Conservation (phyloP, 2,113 vertebrate genomes). For the Lasiurus borealis region DNA sequence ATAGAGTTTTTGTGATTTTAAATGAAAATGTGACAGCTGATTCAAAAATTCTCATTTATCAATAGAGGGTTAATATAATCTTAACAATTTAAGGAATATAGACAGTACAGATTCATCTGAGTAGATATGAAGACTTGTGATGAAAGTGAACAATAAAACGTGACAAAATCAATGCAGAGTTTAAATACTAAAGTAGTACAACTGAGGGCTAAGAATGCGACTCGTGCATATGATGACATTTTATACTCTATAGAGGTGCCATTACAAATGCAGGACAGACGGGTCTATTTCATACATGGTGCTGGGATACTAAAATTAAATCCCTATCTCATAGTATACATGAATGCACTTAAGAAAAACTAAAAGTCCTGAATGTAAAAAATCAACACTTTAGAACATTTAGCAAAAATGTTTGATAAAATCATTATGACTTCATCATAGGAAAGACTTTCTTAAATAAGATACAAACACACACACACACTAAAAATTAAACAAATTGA, state of each 20-base stretch:
- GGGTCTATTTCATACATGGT: neutral
- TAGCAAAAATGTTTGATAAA: neutral
- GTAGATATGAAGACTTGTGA: neutral
- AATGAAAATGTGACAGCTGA: neutral
- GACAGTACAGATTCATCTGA: neutral
- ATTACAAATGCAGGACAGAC: neutral
- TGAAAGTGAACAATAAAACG: neutral
- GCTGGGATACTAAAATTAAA: neutral
- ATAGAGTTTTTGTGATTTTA: constrained; percentile 15
- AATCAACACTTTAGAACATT: neutral
- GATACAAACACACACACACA: neutral
- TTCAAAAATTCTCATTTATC: neutral
- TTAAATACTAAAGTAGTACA: neutral
- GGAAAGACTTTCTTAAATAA: neutral
- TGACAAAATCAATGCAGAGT: neutral
- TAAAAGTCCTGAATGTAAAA: constrained; percentile 6
- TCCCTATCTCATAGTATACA: neutral
- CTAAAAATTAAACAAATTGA: neutral
- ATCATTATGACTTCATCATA: neutral
- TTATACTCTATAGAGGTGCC: neutral
- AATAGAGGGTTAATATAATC: neutral
- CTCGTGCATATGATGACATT: neutral
- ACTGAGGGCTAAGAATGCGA: neutral
- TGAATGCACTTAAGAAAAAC: neutral
- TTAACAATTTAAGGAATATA: neutral